Evolutionary conservation across 2,113 vertebrate species (phyloP).

Genomic region (Anolis carolinensis): DNA sequence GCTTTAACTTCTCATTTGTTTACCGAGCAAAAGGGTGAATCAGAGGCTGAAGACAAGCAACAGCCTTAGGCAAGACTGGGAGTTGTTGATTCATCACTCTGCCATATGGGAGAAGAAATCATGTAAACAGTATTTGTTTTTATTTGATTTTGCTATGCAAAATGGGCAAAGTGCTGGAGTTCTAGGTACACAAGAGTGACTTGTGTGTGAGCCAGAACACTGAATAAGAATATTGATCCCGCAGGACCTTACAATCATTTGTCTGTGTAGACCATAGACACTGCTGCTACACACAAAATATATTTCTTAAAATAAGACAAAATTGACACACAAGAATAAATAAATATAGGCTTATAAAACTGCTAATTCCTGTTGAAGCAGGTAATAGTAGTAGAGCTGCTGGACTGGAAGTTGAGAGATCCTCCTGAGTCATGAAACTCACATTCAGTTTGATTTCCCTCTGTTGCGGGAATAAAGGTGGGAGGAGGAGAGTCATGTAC

Average conservation of each 20-base stretch:
- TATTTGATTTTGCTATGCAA: neutral
- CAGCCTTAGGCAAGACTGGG: neutral
- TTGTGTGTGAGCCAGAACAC: neutral
- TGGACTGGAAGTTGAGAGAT: too few species aligned
- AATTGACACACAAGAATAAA: neutral
- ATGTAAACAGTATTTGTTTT: neutral
- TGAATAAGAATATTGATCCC: neutral
- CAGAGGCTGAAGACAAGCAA: neutral
- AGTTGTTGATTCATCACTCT: neutral
- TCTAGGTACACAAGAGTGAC: neutral
- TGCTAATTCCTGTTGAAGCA: too few species aligned
- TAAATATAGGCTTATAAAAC: too few species aligned
- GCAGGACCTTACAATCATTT: neutral
- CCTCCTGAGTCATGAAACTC: too few species aligned
- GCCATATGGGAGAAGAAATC: neutral
- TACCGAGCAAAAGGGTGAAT: neutral
- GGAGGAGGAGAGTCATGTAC: too few species aligned
- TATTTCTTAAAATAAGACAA: neutral
- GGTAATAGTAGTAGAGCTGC: too few species aligned
- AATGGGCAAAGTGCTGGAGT: neutral
- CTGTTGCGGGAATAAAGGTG: too few species aligned
- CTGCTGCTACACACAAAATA: too few species aligned
- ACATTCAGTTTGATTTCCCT: too few species aligned
- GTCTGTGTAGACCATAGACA: neutral
- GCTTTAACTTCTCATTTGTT: neutral